Percentiles rank a stretch among this genome's conserved stretches.
Evolutionary conservation across 1,140 invertebrate species (phyloP).

Genomic region (Calephelis nemesis): DNA sequence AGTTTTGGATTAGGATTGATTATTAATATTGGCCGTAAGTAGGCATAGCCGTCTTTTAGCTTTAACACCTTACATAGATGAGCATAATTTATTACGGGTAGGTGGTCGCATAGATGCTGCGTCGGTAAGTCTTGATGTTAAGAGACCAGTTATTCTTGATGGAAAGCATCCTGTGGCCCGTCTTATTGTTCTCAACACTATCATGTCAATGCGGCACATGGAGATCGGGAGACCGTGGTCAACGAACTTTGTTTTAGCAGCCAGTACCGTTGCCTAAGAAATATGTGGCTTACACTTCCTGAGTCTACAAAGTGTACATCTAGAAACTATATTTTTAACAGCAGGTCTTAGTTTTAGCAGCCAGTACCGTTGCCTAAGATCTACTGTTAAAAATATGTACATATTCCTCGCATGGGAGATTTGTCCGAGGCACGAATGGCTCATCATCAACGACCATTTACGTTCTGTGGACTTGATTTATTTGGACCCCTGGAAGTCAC

Average conservation of each 20-base stretch:
- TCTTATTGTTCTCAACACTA: neutral
- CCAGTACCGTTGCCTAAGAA: too few relatives aligned
- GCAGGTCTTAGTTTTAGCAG: too few relatives aligned
- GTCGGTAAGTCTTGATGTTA: neutral
- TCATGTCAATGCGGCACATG: conserved; percentile 3
- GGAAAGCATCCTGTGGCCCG: neutral
- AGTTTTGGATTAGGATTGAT: too few relatives aligned
- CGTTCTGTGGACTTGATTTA: conserved; percentile 35
- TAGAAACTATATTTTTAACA: too few relatives aligned
- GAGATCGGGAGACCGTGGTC: neutral
- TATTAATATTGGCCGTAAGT: too few relatives aligned
- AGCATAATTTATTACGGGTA: neutral
- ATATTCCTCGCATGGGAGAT: conserved; percentile 20
- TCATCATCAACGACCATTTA: conserved; percentile 32
- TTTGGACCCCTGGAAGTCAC: conserved; percentile 40
- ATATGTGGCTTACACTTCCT: neutral
- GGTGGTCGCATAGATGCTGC: conserved; percentile 1
- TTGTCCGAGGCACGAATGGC: conserved; percentile 22
- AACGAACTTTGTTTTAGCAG: too few relatives aligned
- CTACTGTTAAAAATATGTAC: too few relatives aligned
- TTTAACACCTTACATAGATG: neutral
- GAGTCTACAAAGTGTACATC: neutral
- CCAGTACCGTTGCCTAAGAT: too few relatives aligned
- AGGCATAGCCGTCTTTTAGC: neutral
- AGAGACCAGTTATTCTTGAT: conserved; percentile 1